These are phyloP conservation scores for Chromis chromis DNA, from an alignment of 2,797 vertebrate species.

Conservation along the genomic window DNA sequence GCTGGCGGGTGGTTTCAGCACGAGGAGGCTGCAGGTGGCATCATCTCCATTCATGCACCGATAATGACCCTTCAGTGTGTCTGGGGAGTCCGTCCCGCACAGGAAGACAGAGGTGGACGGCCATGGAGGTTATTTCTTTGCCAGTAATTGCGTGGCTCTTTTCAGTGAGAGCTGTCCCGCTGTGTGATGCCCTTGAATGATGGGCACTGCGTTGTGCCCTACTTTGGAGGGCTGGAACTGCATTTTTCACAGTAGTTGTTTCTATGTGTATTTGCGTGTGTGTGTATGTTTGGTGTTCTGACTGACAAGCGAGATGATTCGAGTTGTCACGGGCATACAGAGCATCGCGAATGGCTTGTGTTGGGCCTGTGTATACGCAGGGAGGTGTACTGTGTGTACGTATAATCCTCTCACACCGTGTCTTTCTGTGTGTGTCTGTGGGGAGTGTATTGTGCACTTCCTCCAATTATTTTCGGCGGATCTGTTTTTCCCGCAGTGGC, in stretches of 20 bases:
- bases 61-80: conserved; percentile 53
- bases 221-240: conserved; percentile 38
- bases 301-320: conserved; percentile 64
- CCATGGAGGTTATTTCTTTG: conserved; percentile 29
- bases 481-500: conserved; percentile 58
- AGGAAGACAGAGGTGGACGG: conserved; percentile 41
- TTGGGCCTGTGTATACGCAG: conserved; percentile 40
- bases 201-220: conserved; percentile 24
- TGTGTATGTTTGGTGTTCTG: conserved; percentile 18
- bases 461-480: conserved; percentile 68
- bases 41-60: conserved; percentile 35
- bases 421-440: conserved; percentile 45
- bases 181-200: conserved; percentile 53
- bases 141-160: conserved; percentile 53
- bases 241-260: conserved; percentile 30
- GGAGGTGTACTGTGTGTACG: conserved; percentile 45
- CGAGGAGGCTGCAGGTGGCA: conserved; percentile 50
- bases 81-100: conserved; percentile 32
- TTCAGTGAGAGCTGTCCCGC: conserved; percentile 50
- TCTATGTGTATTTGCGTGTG: conserved; percentile 4
- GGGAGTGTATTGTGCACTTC: conserved; percentile 71
- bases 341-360: conserved; percentile 44
- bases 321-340: conserved; percentile 48
- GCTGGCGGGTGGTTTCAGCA: conserved; percentile 35
- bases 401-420: conserved; percentile 64